Percentiles rank a stretch among this genome's conserved stretches.
Evolutionary conservation across 2,888 invertebrate genomes (phyloP).

Genomic region (Lucinisca nassula): DNA sequence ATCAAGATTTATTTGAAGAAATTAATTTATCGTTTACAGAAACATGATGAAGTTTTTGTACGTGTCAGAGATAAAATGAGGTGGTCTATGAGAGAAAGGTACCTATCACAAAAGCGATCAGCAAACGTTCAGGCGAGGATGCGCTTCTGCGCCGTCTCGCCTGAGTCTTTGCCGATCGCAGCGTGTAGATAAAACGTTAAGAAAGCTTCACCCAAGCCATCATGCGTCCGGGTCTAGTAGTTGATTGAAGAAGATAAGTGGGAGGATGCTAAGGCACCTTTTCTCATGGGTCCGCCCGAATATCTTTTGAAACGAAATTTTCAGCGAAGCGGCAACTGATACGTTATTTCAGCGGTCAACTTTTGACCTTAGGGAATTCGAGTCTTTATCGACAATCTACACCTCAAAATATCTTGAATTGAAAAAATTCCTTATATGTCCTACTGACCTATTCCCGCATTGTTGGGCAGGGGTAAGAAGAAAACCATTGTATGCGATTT

Average conservation of each 20-base stretch:
- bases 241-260: too few species aligned
- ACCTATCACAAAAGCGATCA: too few species aligned
- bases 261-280: too few species aligned
- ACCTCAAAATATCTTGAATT: not conserved
- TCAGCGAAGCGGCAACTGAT: conserved; percentile 11
- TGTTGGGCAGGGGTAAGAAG: not conserved
- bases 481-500: not conserved
- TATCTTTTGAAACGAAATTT: not conserved
- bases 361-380: conserved; percentile 38
- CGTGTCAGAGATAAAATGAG: conserved; percentile 40
- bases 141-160: too few species aligned
- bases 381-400: not conserved
- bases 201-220: too few species aligned
- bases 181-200: too few species aligned
- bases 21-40: conserved; percentile 12
- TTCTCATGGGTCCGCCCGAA: too few species aligned
- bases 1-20: conserved; percentile 12
- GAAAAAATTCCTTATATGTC: not conserved
- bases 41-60: not conserved
- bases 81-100: not conserved
- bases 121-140: too few species aligned
- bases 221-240: too few species aligned
- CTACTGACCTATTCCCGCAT: conserved; percentile 27
- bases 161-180: too few species aligned
- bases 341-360: conserved; percentile 40